Percentiles rank a stretch among this genome's conserved stretches.
These are phyloP conservation scores for Agrotis segetum DNA, from an alignment of 2,888 invertebrate species.

Conservation along the genomic window DNA sequence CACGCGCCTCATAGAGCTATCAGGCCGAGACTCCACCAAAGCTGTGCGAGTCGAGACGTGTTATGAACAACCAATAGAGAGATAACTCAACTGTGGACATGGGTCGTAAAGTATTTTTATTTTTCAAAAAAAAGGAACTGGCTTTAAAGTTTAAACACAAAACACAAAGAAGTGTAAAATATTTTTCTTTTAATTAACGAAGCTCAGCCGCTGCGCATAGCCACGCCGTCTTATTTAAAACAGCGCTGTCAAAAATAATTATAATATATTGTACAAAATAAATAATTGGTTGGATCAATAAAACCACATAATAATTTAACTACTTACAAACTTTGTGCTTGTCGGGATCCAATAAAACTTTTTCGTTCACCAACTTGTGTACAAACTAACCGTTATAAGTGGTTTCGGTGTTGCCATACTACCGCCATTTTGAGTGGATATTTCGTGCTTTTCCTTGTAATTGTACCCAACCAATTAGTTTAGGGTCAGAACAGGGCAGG, in stretches of 20 bases:
- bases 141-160: no score
- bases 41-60: no score
- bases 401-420: slow-evolving; percentile 34
- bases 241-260: background rate
- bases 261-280: background rate
- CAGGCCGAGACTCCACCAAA: no score
- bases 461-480: slow-evolving; percentile 28
- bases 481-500: background rate
- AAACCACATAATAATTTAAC: slow-evolving; percentile 24
- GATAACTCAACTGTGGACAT: no score
- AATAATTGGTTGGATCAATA: background rate
- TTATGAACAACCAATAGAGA: no score
- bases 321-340: slow-evolving; percentile 27
- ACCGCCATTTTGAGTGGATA: slow-evolving; percentile 1
- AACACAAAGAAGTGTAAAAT: no score
- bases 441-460: slow-evolving; percentile 31
- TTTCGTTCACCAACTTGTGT: slow-evolving; percentile 18
- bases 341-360: slow-evolving; percentile 37
- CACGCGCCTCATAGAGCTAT: no score
- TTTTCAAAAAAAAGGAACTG: no score
- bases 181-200: no score
- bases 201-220: no score
- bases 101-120: no score
- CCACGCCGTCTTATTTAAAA: no score
- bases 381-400: slow-evolving; percentile 33